Conservation (phyloP, 2,113 vertebrate genomes). For the Macquaria ambigua region DNA sequence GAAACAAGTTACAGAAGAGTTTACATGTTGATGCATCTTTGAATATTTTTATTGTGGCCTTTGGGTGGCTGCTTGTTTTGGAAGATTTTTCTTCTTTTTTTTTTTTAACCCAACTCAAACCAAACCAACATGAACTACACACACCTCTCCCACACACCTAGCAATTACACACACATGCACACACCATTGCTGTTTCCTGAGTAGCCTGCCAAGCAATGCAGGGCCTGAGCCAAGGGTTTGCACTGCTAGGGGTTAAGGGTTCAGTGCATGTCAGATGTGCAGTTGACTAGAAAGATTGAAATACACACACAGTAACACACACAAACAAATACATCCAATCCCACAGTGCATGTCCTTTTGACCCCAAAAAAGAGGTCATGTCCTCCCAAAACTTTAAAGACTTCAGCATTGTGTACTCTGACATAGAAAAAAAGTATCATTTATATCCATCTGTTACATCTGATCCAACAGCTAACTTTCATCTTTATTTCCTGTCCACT, state of each 20-base stretch:
- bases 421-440: conserved; percentile 5
- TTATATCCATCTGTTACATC: conserved; percentile 17
- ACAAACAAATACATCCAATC: conserved; percentile 6
- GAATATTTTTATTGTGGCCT: conserved; percentile 9
- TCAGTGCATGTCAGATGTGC: conserved; percentile 61
- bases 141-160: conserved; percentile 50
- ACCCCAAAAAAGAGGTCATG: conserved; percentile 32
- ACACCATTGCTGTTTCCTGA: conserved; percentile 57
- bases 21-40: conserved; percentile 7
- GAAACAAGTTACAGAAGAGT: not conserved
- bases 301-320: conserved; percentile 23
- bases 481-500: conserved; percentile 6
- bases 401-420: conserved; percentile 17
- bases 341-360: conserved; percentile 33
- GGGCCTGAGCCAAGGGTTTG: conserved; percentile 69
- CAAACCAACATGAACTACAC: conserved; percentile 32
- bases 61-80: conserved; percentile 29
- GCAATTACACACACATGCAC: conserved; percentile 44
- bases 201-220: conserved; percentile 72
- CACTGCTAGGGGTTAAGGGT: conserved; percentile 57
- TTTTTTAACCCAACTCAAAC: conserved; percentile 28
- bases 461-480: conserved; percentile 8
- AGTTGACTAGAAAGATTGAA: conserved; percentile 44
- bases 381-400: conserved; percentile 46
- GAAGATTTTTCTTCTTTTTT: not conserved